Percentiles rank a stretch among this genome's conserved stretches.
Conservation (phyloP, 2,113 vertebrate species). For the Python bivittatus region DNA sequence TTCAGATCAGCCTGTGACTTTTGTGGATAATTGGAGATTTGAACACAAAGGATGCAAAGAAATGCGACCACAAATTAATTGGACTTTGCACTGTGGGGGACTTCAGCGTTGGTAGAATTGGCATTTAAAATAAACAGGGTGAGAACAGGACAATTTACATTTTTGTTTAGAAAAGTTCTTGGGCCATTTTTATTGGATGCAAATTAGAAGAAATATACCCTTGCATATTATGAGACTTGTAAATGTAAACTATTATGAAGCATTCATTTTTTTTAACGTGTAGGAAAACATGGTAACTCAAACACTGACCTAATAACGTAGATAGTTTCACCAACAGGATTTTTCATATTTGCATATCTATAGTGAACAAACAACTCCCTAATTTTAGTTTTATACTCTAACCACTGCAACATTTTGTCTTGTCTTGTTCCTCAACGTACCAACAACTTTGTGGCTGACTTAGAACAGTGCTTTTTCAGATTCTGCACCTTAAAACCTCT, state of each 20-base stretch:
- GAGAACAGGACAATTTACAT: background rate
- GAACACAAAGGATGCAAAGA: background rate
- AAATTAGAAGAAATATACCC: background rate
- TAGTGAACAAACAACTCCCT: background rate
- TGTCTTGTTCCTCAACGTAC: background rate
- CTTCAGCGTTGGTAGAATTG: background rate
- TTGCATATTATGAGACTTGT: background rate
- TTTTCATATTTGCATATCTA: background rate
- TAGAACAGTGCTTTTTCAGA: background rate
- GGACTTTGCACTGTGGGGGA: background rate
- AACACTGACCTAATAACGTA: background rate
- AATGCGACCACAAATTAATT: background rate
- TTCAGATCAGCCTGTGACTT: background rate
- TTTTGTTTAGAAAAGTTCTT: background rate
- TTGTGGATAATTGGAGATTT: background rate
- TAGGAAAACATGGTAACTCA: background rate
- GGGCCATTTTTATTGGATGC: background rate
- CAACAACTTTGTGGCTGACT: background rate
- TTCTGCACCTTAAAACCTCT: background rate
- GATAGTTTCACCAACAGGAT: background rate
- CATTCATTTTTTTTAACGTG: background rate
- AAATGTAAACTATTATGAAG: background rate
- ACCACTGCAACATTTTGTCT: background rate
- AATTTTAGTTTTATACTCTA: background rate
- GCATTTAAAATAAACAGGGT: background rate